Evolutionary conservation across 64 coral and sea anemone genomes (phyloP), one percentile per base, ranked within the genome.

Genomic region (Catalaphyllia jardinei): DNA sequence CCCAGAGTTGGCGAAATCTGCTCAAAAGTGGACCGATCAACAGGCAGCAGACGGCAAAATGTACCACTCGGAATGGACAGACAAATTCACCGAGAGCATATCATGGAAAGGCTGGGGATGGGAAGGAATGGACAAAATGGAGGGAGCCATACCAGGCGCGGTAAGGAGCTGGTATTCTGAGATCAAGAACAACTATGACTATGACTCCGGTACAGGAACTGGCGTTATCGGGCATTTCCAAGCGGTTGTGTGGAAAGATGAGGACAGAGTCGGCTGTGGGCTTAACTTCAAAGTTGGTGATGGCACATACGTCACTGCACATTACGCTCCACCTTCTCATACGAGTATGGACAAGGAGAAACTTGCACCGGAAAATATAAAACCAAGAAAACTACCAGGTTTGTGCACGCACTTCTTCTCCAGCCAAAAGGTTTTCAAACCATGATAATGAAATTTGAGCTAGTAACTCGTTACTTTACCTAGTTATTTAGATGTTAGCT

Each of bases 11-110:
- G 94, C 90, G 10, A 92, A 73, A 78, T 92, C 94, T 79, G 90
- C 94, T 10, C 94, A 96, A 60, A 61, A 77, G n/a, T 96, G 90
- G 94, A 92, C 94, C 0, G 72, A 92, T 22, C 76, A 86, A 39
- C 86, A 96, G 62, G 94, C 86, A 0, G 35, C 29, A 8, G 42
- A 69, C 4, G 79, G 86, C 29, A 77, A 77, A 29, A 60, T 67
- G 52, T 60, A 78, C 22, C 80, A 89, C 31, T 92, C 90, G 1
- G 38, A 63, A 25, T 71, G 61, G 31, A 89, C 86, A 7, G 85
- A 84, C n/a, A 77, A 89, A 39, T 86, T 62, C 35, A 91, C 89
- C 1, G 89, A 91, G 80, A 91, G 79, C 42, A 85, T 91, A 29
- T 82, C 64, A 9, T 90, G 89, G 89, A 90, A 83, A 39, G 67